These are phyloP conservation scores for Megaceryle alcyon DNA, from an alignment of 2,797 vertebrate species.

Conservation along the genomic window DNA sequence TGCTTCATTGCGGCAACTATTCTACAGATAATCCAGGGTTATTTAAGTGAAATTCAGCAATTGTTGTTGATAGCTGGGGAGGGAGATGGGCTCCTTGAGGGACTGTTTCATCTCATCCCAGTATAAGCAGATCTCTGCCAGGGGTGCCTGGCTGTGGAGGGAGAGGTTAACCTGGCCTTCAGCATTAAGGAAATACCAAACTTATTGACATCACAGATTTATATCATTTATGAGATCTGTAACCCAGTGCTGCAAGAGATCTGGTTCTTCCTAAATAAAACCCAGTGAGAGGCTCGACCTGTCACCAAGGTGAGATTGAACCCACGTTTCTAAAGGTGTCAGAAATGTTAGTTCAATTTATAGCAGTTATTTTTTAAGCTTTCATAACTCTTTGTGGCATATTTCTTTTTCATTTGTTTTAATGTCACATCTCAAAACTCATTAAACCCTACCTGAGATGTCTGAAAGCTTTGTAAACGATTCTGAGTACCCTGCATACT, in stretches of 20 bases:
- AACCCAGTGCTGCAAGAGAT: not conserved
- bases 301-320: not conserved
- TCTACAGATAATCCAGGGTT: not conserved
- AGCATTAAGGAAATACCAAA: not conserved
- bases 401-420: not conserved
- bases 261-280: not conserved
- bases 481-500: not conserved
- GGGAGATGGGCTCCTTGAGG: not conserved
- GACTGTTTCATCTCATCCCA: not conserved
- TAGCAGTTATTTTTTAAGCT: not conserved
- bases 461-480: not conserved
- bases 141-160: not conserved
- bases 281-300: not conserved
- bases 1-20: not conserved
- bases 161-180: not conserved
- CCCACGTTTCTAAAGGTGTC: not conserved
- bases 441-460: not conserved
- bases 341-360: not conserved
- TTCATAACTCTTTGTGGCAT: not conserved
- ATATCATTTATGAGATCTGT: not conserved
- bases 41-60: not conserved
- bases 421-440: not conserved
- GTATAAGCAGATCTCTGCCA: not conserved
- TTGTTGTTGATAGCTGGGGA: not conserved
- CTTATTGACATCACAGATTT: not conserved